These are phyloP conservation scores for Chrysodeixis includens DNA, from an alignment of 2,888 invertebrate genomes.

Conservation along the genomic window DNA sequence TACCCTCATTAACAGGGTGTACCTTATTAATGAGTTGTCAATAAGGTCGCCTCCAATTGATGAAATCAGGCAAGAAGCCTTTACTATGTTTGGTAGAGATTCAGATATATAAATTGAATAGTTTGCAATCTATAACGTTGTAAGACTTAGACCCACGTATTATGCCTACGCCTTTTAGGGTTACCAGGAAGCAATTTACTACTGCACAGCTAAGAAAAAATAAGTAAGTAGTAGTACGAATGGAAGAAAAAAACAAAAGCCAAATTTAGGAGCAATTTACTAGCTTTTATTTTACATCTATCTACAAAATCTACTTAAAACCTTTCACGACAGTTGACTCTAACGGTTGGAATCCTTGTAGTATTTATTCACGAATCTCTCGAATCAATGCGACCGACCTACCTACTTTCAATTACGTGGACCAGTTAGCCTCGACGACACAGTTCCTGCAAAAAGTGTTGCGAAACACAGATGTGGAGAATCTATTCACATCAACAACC, in stretches of 20 bases:
- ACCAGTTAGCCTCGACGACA: not conserved
- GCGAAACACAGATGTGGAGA: not conserved
- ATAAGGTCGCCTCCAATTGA: not conserved
- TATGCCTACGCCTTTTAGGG: too few species aligned
- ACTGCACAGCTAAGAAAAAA: too few species aligned
- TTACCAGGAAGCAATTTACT: too few species aligned
- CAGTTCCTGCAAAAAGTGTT: not conserved
- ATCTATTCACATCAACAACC: conserved; percentile 1
- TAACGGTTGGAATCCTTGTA: not conserved
- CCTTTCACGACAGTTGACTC: too few species aligned
- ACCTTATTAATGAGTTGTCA: not conserved
- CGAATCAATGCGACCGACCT: not conserved
- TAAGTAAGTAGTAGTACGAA: too few species aligned
- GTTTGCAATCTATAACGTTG: too few species aligned
- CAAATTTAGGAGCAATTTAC: too few species aligned
- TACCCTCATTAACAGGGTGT: conserved; percentile 17
- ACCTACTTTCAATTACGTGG: not conserved
- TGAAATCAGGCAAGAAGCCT: not conserved
- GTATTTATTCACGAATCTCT: not conserved
- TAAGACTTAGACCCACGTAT: too few species aligned
- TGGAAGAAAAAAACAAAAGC: too few species aligned
- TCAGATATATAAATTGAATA: too few species aligned
- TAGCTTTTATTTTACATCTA: too few species aligned
- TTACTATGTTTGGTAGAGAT: not conserved
- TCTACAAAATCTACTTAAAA: too few species aligned